Evolutionary conservation across 2,797 vertebrate genomes (phyloP).

Genomic region (Syndactyla subalaris): DNA sequence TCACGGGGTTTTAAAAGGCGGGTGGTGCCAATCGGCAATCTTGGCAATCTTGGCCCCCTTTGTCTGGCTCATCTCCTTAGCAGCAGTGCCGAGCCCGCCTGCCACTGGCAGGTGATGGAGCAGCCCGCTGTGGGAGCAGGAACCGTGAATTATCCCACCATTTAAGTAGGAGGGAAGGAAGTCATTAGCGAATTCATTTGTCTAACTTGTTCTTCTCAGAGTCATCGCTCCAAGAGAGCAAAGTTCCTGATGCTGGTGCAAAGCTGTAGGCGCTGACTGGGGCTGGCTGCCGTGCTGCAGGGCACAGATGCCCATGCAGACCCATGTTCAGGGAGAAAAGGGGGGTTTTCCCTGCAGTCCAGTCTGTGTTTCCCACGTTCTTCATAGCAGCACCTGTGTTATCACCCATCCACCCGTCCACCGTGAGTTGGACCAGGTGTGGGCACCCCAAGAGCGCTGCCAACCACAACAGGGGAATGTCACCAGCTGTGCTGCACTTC

Average conservation of each 20-base stretch:
- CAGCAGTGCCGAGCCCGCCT: background rate
- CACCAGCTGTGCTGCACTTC: background rate
- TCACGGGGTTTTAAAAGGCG: fast-evolving
- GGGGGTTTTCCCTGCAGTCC: background rate
- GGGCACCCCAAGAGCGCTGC: background rate
- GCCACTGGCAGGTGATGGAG: background rate
- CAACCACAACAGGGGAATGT: fast-evolving
- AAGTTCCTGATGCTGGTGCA: conserved; percentile 6
- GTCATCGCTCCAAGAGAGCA: background rate
- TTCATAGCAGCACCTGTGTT: fast-evolving
- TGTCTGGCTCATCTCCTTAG: background rate
- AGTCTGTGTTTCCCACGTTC: background rate
- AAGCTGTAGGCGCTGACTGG: background rate
- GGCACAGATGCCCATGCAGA: background rate
- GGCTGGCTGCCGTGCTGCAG: background rate
- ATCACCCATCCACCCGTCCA: background rate
- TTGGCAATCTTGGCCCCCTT: background rate
- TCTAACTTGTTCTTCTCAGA: conserved; percentile 54
- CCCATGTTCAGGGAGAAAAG: background rate
- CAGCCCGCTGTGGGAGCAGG: background rate
- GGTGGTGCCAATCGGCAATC: background rate
- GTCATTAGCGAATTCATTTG: conserved; percentile 63
- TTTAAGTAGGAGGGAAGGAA: conserved; percentile 60
- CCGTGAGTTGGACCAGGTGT: background rate
- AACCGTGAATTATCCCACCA: conserved; percentile 8